Percentiles rank a stretch among this genome's conserved stretches.
Conservation (phyloP, 1,140 invertebrate species). For the Dryas iulia region DNA sequence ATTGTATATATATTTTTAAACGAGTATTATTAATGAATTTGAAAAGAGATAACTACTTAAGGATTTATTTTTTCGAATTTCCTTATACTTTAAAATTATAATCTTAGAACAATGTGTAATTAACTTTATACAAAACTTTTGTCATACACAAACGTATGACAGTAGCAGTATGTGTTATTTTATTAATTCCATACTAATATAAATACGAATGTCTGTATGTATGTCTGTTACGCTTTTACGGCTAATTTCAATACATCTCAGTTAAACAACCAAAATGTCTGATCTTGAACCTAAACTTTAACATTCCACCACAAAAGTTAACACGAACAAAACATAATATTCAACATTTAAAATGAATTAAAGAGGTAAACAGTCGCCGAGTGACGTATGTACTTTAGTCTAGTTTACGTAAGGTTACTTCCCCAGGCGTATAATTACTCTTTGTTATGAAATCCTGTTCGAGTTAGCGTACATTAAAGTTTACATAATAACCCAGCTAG, state of each 20-base stretch:
- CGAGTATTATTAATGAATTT: no score
- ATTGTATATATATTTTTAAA: no score
- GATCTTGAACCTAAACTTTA: not conserved
- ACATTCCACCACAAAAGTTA: not conserved
- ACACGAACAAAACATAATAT: not conserved
- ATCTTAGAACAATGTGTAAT: no score
- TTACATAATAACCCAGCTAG: slow-evolving; percentile 35
- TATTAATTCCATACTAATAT: no score
- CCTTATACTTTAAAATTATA: no score
- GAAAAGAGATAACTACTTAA: no score
- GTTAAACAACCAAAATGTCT: not conserved
- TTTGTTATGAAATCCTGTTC: slow-evolving; percentile 40
- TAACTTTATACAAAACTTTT: no score
- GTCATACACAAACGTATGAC: no score
- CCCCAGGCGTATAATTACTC: slow-evolving; percentile 37
- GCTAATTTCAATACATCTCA: not conserved
- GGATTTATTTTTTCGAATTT: no score
- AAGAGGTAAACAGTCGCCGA: slow-evolving; percentile 16
- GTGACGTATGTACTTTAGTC: slow-evolving; percentile 26
- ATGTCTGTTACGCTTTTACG: no score
- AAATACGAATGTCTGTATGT: no score
- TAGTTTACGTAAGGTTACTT: slow-evolving; percentile 32
- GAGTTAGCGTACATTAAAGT: slow-evolving; percentile 34
- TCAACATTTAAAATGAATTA: slow-evolving; percentile 13
- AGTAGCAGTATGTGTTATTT: no score